Base-by-base conservation (phyloP, 2,113 vertebrate genomes). In the Pseudorhombus dupliciocellatus region DNA sequence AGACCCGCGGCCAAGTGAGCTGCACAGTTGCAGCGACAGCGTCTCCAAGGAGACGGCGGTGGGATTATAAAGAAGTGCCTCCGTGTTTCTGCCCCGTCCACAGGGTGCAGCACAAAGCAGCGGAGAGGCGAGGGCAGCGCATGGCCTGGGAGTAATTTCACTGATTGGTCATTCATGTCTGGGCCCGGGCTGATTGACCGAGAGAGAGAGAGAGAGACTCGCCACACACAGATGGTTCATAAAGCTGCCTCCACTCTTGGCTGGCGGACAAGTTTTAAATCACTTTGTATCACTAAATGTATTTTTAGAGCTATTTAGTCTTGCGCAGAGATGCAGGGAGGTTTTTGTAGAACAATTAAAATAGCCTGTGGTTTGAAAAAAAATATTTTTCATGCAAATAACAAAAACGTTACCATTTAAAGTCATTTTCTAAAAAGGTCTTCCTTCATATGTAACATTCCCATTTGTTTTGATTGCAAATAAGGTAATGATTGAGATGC, bases 31-130 rank as follows among this genome's bases (percentile, higher is more conserved):
- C 69, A 79, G 73, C 73, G 56, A 70, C 62, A 56, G 77, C 25
- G 86, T 92, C 62, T 89, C 90, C 87, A 83, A 73, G 89, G 87
- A 88, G 86, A 89, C 57, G 37, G 75, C 60, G 58, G 70, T 57
- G 63, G 24, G 63, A 72, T 69, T 31, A 48, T 44, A 83, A 79
- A 84, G 73, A 77, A 73, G 59, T 48, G 71, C 21, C 58, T 44
- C 54, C 34, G 42, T 69, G 57, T 63, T 80, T 73, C 55, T 22
- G 46, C 46, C 40, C 69, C 7, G 20, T 75, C 70, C 73, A 63
- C 74, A 80, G 73, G 63, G 53, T 65, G 57, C 77, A 76, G 80
- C 73, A 85, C 80, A 84, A 89, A 79, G 72, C 75, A 85, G 67
- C 52, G 4, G 70, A 62, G 75, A 79, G 5, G n/a, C 48, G 62